Evolutionary conservation across 2,888 invertebrate genomes (phyloP).

Genomic region (Xestobium rufovillosum): DNA sequence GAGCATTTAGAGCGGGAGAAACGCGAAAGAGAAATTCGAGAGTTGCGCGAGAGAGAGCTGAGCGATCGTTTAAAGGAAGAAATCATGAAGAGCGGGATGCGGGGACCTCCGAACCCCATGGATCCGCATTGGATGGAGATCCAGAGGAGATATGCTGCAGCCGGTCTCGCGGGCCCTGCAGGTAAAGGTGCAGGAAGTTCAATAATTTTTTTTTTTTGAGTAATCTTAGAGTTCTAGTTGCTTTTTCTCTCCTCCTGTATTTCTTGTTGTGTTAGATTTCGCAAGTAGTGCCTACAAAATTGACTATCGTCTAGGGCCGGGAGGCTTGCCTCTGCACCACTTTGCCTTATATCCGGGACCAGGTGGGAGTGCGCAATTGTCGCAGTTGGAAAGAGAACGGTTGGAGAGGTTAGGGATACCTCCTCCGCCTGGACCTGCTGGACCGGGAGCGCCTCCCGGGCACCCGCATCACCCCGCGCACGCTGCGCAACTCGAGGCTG

Average conservation of each 20-base stretch:
- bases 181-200: constrained; percentile 25
- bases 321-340: constrained; percentile 57
- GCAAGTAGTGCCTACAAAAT: not conserved
- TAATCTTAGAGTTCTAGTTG: too few species aligned
- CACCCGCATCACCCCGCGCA: constrained; percentile 50
- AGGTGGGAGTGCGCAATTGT: constrained; percentile 53
- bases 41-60: constrained; percentile 70
- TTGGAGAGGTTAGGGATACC: constrained; percentile 75
- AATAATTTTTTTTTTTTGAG: constrained; percentile 12
- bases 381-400: constrained; percentile 82
- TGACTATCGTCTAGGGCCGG: constrained; percentile 23
- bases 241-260: not conserved
- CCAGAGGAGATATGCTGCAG: constrained; percentile 58
- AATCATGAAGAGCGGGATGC: constrained; percentile 59
- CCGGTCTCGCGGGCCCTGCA: constrained; percentile 41
- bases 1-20: constrained; percentile 65
- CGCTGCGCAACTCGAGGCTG: constrained; percentile 59
- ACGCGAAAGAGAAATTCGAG: constrained; percentile 71
- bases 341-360: constrained; percentile 71
- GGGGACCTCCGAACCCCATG: constrained; percentile 44
- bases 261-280: constrained; percentile 11
- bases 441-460: constrained; percentile 47
- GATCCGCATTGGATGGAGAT: constrained; percentile 83
- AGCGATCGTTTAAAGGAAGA: constrained; percentile 85
- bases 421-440: constrained; percentile 50